Conservation (phyloP, 2,888 invertebrate species). For the Trachelus troglodyta region DNA sequence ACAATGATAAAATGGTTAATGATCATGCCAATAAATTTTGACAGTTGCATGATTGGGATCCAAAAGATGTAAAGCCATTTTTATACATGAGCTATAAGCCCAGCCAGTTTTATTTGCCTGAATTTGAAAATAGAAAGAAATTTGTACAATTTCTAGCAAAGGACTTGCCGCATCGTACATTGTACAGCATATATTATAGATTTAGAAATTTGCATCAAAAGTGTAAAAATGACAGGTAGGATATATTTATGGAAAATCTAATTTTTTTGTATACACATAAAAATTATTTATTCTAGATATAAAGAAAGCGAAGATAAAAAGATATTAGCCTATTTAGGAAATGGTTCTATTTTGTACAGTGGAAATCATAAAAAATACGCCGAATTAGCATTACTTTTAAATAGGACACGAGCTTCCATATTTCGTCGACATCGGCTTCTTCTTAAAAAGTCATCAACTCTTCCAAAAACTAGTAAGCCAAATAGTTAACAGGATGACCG, state of each 20-base stretch:
- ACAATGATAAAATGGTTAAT: not conserved
- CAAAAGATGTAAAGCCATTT: slow-evolving; percentile 41
- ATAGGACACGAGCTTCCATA: slow-evolving; percentile 37
- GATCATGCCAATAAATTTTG: slow-evolving; percentile 11
- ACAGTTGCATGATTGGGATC: slow-evolving; percentile 54
- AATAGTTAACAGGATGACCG: not conserved
- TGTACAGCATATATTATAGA: slow-evolving; percentile 45
- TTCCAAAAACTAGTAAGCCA: not conserved
- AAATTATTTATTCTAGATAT: slow-evolving; percentile 25
- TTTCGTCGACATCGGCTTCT: slow-evolving; percentile 30
- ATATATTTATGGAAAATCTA: slow-evolving; percentile 14
- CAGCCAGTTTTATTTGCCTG: slow-evolving; percentile 29
- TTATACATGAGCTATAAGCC: slow-evolving; percentile 27
- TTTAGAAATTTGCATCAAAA: slow-evolving; percentile 39
- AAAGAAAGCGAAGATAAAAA: slow-evolving; percentile 40
- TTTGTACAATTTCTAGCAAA: slow-evolving; percentile 54
- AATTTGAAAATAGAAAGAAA: slow-evolving; percentile 35
- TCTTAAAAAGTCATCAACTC: slow-evolving; percentile 19
- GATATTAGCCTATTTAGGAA: slow-evolving; percentile 38
- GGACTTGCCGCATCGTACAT: slow-evolving; percentile 48
- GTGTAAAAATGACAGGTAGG: slow-evolving; percentile 18
- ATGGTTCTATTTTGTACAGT: slow-evolving; percentile 8
- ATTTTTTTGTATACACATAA: not conserved
- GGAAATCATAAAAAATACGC: slow-evolving; percentile 26
- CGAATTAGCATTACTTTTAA: slow-evolving; percentile 41